Conservation (phyloP, 1,140 invertebrate species). For the Nephotettix cincticeps region DNA sequence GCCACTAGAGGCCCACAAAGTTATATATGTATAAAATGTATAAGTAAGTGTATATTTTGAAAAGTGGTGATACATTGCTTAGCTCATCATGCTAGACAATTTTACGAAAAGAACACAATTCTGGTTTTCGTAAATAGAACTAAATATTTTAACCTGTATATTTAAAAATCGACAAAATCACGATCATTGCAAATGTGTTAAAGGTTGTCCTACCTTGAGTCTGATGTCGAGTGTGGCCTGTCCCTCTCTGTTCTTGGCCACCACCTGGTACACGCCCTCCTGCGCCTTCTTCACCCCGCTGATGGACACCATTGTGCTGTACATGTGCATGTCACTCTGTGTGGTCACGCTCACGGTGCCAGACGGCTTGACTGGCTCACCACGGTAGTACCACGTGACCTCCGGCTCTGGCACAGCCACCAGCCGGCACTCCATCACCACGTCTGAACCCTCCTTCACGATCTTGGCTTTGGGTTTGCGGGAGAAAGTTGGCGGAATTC, state of each 20-base stretch:
- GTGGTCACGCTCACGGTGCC: slow-evolving; percentile 68
- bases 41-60: too few relatives aligned
- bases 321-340: slow-evolving; percentile 88
- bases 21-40: too few relatives aligned
- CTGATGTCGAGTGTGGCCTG: slow-evolving; percentile 79
- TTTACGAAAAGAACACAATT: too few relatives aligned
- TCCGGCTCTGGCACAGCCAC: slow-evolving; percentile 90
- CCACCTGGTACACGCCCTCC: slow-evolving; percentile 85
- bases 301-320: slow-evolving; percentile 77
- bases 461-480: slow-evolving; percentile 81
- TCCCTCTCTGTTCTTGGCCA: slow-evolving; percentile 87
- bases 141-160: too few relatives aligned
- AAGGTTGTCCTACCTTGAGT: slow-evolving; percentile 74
- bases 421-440: slow-evolving; percentile 79
- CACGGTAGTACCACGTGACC: slow-evolving; percentile 79
- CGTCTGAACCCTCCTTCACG: slow-evolving; percentile 75
- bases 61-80: too few relatives aligned
- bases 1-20: too few relatives aligned
- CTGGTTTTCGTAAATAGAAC: too few relatives aligned
- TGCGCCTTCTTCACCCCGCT: slow-evolving; percentile 70
- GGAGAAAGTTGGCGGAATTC: slow-evolving; percentile 90
- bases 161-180: too few relatives aligned
- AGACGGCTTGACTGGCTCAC: slow-evolving; percentile 66
- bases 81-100: too few relatives aligned
- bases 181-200: too few relatives aligned